phyloP scores from a whole-genome alignment of 1,140 invertebrate genomes.

The Drosophila insularis region DNA sequence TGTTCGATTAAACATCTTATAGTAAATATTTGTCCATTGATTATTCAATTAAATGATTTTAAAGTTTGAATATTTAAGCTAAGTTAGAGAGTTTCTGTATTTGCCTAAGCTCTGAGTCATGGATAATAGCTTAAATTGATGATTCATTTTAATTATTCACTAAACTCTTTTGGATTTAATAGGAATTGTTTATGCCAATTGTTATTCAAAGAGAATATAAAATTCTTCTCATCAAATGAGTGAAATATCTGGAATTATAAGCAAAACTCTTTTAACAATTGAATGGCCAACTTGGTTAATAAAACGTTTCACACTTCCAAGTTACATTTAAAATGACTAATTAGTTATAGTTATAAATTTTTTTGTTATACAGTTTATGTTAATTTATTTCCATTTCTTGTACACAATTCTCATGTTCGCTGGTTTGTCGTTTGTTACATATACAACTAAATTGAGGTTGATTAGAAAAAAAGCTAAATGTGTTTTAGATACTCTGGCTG shows the following conservation, averaged over 20 bases:
- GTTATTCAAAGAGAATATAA: too few species aligned
- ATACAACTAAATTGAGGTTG: slow-evolving; percentile 39
- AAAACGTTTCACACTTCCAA: not conserved
- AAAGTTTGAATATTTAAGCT: not conserved
- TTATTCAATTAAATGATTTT: too few species aligned
- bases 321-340: not conserved
- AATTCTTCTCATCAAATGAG: too few species aligned
- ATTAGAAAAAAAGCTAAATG: slow-evolving; percentile 44
- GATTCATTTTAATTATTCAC: not conserved
- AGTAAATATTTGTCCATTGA: too few species aligned
- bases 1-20: too few species aligned
- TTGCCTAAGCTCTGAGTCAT: not conserved
- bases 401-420: slow-evolving; percentile 47
- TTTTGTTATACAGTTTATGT: slow-evolving; percentile 33
- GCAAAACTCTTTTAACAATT: too few species aligned
- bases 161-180: too few species aligned
- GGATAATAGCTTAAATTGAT: not conserved
- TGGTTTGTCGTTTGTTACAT: slow-evolving; percentile 35
- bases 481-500: slow-evolving; percentile 55
- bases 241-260: too few species aligned
- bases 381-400: slow-evolving; percentile 38
- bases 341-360: not conserved
- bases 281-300: too few species aligned
- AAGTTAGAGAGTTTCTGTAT: not conserved
- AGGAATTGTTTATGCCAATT: too few species aligned